Conservation (phyloP, 2,888 invertebrate species). For the Microplitis manilae region DNA sequence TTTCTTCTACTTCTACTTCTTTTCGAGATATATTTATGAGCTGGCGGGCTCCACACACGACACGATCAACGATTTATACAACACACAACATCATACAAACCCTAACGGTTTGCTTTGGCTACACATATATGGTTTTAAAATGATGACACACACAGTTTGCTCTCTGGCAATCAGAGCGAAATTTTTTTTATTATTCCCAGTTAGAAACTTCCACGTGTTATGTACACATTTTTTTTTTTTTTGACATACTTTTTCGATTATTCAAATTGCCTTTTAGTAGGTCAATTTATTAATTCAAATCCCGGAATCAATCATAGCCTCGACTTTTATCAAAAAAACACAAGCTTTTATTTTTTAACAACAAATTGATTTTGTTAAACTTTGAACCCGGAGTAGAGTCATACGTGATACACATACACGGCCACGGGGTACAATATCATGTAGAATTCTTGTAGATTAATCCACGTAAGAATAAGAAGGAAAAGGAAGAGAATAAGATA, state of each 20-base stretch:
- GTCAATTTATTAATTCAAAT: not conserved
- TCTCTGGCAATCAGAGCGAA: conserved; percentile 46
- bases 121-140: conserved; percentile 1
- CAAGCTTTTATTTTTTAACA: too few species aligned
- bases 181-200: conserved; percentile 17
- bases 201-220: conserved; percentile 15
- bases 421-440: conserved; percentile 15
- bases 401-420: conserved; percentile 23
- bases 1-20: not conserved
- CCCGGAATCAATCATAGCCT: not conserved
- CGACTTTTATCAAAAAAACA: too few species aligned
- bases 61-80: conserved; percentile 15
- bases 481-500: conserved; percentile 39
- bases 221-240: not conserved
- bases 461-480: conserved; percentile 26
- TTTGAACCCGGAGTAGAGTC: not conserved
- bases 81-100: conserved; percentile 13
- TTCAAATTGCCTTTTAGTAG: not conserved
- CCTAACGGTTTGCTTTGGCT: conserved; percentile 35
- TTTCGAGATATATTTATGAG: conserved; percentile 17
- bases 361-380: not conserved
- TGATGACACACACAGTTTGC: conserved; percentile 22
- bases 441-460: conserved; percentile 47
- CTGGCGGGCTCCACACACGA: conserved; percentile 27
- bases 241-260: not conserved